Evolutionary conservation across 2,888 invertebrate species (phyloP), one percentile per base, ranked within the genome.

Genomic region (Caenorhabditis japonica): DNA sequence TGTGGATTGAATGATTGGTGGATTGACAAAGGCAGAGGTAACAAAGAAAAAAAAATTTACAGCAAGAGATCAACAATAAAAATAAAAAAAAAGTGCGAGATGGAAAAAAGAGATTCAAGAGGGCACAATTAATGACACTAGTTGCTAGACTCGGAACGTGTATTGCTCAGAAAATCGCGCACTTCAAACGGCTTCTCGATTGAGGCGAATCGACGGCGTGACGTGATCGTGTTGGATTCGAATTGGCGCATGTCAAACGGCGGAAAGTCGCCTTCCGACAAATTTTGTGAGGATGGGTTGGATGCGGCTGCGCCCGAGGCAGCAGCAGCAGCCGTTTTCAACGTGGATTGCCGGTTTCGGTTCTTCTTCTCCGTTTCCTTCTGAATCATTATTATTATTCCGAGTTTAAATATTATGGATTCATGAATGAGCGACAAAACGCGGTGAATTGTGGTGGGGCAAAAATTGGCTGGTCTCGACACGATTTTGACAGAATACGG

Each of bases 111-210:
- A 64, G 64, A 64, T 53, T 30, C 64, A 33, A 39, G 5, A 30
- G 30, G 15, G 15, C 10, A 19, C 13, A 7, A 38, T 15, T 21
- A 43, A 61, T 61, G 52, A 61, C 61, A 61, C 61, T 61, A 61
- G 39, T 44, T 41, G 23, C 27, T 33, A 15, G 15, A 56, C 49
- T 64, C 30, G 39, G 41, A 7, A 3, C 41, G 23, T 66, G 49
- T n/a, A n/a, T 43, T 21, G 34, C 12, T 19, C 23, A 47, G 39
- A 30, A 71, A 71, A n/a, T 51, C 46, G 3, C 70, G 61, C 51
- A 36, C 49, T 27, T 61, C 44, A 25, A 25, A 71, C 27, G 70
- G 62, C 19, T 13, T 47, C 15, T 36, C 61, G 7, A 51, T 27
- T 13, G 56, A 58, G 5, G 44, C 44, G 25, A 23, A 71, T 0